Conservation (phyloP, 2,113 vertebrate genomes). For the Ivindomyrus marchei region DNA sequence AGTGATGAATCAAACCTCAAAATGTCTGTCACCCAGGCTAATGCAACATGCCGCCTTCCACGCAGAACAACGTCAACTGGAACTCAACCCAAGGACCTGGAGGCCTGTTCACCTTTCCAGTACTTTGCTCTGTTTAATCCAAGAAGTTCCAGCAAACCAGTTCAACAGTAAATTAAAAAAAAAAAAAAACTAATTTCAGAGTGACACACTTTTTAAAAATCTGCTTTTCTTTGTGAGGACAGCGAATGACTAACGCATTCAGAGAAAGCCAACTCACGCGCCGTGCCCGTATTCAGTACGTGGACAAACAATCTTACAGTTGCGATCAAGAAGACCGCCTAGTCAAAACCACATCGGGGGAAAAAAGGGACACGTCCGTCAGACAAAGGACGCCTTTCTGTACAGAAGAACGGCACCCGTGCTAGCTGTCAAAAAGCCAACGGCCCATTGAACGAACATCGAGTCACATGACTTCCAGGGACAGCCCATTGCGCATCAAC, state of each 20-base stretch:
- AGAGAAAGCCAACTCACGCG: background rate
- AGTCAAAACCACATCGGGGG: background rate
- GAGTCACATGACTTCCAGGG: background rate
- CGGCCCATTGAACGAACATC: background rate
- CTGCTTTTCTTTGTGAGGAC: background rate
- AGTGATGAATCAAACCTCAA: background rate
- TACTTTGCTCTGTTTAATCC: background rate
- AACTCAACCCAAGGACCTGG: background rate
- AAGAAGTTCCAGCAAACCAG: background rate
- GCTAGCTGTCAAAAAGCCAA: background rate
- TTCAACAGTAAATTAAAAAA: background rate
- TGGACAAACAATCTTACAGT: background rate
- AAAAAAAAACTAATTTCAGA: background rate
- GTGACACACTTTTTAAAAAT: background rate
- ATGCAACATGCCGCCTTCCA: background rate
- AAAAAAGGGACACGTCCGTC: background rate
- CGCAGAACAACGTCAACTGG: background rate
- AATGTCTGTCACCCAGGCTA: background rate
- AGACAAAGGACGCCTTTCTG: background rate
- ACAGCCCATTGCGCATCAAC: background rate
- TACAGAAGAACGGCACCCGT: background rate
- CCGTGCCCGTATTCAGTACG: background rate
- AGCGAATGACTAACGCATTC: background rate
- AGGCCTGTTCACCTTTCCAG: background rate
- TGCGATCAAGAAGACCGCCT: background rate